Percentiles rank a stretch among this genome's conserved stretches.
These are phyloP conservation scores for Drosophila navojoa DNA, from an alignment of 1,140 invertebrate genomes.

Conservation along the genomic window DNA sequence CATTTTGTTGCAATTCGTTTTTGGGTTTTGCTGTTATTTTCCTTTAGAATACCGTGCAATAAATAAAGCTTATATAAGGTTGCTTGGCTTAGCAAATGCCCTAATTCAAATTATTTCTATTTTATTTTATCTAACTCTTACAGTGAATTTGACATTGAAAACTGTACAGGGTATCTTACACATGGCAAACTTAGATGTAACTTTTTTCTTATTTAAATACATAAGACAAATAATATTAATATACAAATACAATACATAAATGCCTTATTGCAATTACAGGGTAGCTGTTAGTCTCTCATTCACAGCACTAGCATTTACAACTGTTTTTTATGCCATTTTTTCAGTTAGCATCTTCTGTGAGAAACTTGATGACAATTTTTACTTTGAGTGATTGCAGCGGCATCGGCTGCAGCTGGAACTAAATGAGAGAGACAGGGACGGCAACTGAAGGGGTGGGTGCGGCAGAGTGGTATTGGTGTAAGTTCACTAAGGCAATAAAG, in stretches of 20 bases:
- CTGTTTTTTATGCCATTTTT: conserved; percentile 41
- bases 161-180: no score
- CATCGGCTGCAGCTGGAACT: conserved; percentile 12
- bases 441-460: neutral
- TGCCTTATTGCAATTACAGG: neutral
- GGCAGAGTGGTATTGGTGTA: neutral
- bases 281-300: neutral
- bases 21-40: conserved; percentile 39
- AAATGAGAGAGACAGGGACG: neutral
- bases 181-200: no score
- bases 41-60: conserved; percentile 1
- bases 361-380: conserved; percentile 72
- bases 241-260: neutral
- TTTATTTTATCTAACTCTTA: no score
- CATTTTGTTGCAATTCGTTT: conserved; percentile 79
- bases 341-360: conserved; percentile 24
- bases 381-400: conserved; percentile 72
- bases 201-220: no score
- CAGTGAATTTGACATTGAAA: no score
- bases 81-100: no score
- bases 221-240: neutral
- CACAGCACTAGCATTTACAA: neutral
- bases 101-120: no score
- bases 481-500: conserved; percentile 21
- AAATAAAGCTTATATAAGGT: no score